Base-by-base conservation (phyloP, 2,888 invertebrate species). In the Polydrusus cervinus region DNA sequence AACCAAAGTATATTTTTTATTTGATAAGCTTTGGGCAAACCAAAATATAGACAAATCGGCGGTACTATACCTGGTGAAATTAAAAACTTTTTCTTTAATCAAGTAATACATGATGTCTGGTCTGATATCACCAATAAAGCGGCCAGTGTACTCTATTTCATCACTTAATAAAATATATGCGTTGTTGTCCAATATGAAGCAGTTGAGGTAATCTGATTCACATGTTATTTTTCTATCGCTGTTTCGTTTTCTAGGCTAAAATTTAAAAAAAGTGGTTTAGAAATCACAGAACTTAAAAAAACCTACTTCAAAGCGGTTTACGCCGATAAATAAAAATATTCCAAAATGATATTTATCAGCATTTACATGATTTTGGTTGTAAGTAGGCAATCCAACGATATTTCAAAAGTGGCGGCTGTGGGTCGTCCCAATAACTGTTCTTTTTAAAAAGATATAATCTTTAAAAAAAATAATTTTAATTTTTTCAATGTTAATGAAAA, bases 171-270 rank as follows among this genome's bases (percentile, higher is more conserved):
- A 87, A 16, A 97, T 90, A 88, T 94, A 97, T 3, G 96, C 97
- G 83, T 97, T 95, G 86, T 95, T 95, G 86, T 97, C 97, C 47
- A 97, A 88, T 49, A 97, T 89, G 84, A 92, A 97, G 83, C 97
- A 97, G 76, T 94, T 93, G 84, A 93, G 89, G 66, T 90, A 90
- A 55, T 91, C 91, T 1, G 91, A 90, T 55, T 89, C 89, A 82
- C 93, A 93, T 9, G 82, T 82, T 6, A 82, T 78, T 47, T 47
- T 76, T 47, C 77, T 77, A 16, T 40, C 61, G 7, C 68, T 49
- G 53, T 65, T 69, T 51, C 40, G n/a, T 53, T 30, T 20, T 51
- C 67, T 71, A 10, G 57, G 49, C 74, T 74, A 53, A 53, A 71
- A 45, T 30, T 13, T 1, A 64, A 25, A 64, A 18, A 43, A 60